Evolutionary conservation across 2,888 invertebrate genomes (phyloP).

Genomic region (Andricus quercusramuli): DNA sequence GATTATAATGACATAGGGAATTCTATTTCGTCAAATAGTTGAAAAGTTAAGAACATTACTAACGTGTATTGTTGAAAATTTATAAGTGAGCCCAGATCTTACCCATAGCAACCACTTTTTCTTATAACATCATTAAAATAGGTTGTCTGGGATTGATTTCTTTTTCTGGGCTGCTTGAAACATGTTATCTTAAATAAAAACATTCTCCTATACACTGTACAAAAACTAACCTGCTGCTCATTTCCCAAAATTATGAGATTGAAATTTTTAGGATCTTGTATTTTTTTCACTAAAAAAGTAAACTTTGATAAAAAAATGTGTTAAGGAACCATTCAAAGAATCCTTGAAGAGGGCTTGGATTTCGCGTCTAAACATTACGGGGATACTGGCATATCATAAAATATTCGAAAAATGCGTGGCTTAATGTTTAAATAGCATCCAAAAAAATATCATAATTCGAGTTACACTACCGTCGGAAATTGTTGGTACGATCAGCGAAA

Average conservation of each 20-base stretch:
- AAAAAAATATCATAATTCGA: no score
- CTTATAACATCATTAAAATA: slow-evolving; percentile 13
- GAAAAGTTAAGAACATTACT: neutral
- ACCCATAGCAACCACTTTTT: slow-evolving; percentile 10
- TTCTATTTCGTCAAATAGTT: neutral
- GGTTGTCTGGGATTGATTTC: slow-evolving; percentile 38
- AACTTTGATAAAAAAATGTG: neutral
- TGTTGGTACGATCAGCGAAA: no score
- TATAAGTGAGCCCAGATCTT: slow-evolving; percentile 28
- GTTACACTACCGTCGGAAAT: no score
- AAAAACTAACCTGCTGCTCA: neutral
- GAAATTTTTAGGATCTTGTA: neutral
- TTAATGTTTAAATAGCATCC: no score
- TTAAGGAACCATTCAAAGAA: neutral
- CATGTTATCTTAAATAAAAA: neutral
- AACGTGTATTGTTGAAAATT: neutral
- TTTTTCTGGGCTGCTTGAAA: slow-evolving; percentile 33
- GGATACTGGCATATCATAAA: neutral
- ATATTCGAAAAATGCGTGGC: neutral
- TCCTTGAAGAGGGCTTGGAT: neutral
- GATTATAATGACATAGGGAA: neutral
- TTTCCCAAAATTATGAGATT: neutral
- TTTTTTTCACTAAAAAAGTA: neutral
- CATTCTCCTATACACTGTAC: neutral
- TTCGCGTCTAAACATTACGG: neutral